A percentile compares a stretch with the other conserved stretches of the same genome.
phyloP scores from a whole-genome alignment of 2,888 invertebrate species.

The Drosophila parthenogenetica region DNA sequence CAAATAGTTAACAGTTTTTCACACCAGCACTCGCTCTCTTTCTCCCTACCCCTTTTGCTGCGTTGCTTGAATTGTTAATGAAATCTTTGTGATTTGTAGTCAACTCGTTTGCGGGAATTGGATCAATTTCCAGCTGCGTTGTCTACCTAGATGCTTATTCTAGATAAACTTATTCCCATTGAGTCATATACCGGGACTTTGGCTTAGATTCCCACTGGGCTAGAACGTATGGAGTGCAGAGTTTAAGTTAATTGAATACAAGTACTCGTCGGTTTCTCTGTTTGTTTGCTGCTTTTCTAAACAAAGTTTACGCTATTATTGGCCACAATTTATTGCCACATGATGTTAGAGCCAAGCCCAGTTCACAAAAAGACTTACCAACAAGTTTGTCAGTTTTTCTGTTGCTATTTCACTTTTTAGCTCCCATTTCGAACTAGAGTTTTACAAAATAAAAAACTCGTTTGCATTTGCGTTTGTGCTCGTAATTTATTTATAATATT shows the following conservation, averaged over 20 bases:
- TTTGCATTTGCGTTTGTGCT: constrained; percentile 71
- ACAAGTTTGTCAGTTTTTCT: constrained; percentile 1
- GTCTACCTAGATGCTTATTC: no score
- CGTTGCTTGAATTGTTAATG: constrained; percentile 67
- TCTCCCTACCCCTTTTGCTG: constrained; percentile 12
- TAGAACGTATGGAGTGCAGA: background rate
- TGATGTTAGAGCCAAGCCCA: constrained; percentile 62
- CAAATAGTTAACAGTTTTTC: constrained; percentile 45
- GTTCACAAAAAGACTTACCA: constrained; percentile 26
- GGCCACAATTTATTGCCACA: constrained; percentile 64
- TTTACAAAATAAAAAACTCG: constrained; percentile 64
- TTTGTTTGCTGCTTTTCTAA: constrained; percentile 29
- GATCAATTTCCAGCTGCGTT: constrained; percentile 5
- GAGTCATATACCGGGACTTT: background rate
- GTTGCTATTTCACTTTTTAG: constrained; percentile 6
- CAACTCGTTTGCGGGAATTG: constrained; percentile 7
- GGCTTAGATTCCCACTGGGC: background rate
- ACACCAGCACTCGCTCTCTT: constrained; percentile 39
- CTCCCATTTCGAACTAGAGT: constrained; percentile 22
- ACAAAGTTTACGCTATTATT: constrained; percentile 51
- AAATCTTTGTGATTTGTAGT: constrained; percentile 38
- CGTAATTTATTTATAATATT: constrained; percentile 78
- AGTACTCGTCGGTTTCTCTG: constrained; percentile 2
- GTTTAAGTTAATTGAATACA: constrained; percentile 1
- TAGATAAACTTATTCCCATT: background rate